These are phyloP conservation scores for Sacculina carcini DNA, from an alignment of 2,888 invertebrate genomes.

Conservation along the genomic window DNA sequence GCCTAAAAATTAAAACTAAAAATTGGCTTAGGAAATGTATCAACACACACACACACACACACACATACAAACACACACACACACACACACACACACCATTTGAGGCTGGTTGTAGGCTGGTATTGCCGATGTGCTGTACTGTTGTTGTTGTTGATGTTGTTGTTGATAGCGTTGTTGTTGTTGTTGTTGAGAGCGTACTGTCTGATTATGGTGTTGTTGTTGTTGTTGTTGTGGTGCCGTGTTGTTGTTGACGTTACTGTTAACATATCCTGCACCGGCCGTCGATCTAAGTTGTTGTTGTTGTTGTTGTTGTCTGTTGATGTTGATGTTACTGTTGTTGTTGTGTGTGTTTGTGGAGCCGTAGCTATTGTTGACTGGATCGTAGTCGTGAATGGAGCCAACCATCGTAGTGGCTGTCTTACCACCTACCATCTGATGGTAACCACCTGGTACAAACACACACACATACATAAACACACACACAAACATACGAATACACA, in stretches of 20 bases:
- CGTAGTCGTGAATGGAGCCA: conserved; percentile 79
- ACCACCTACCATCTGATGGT: background rate
- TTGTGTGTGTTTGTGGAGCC: conserved; percentile 32
- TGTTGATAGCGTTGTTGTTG: conserved; percentile 10
- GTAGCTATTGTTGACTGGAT: conserved; percentile 70
- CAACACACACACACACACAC: no score
- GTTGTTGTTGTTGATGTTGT: conserved; percentile 11
- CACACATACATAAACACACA: background rate
- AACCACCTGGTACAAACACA: background rate
- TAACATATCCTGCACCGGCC: conserved; percentile 16
- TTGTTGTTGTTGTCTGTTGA: conserved; percentile 18
- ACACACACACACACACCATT: no score
- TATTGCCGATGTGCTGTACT: conserved; percentile 1
- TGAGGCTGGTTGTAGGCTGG: background rate
- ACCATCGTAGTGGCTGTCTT: conserved; percentile 24
- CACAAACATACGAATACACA: background rate
- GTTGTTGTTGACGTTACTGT: conserved; percentile 18
- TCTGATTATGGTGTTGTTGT: background rate
- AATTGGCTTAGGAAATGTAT: no score
- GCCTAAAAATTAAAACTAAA: no score
- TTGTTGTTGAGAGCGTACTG: background rate
- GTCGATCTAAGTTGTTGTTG: conserved; percentile 15
- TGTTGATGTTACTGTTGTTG: conserved; percentile 17
- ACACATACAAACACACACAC: no score
- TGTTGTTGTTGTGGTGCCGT: conserved; percentile 11